Evolutionary conservation across 2,888 invertebrate species (phyloP), one percentile per base, ranked within the genome.

Genomic region (Bombylius major): DNA sequence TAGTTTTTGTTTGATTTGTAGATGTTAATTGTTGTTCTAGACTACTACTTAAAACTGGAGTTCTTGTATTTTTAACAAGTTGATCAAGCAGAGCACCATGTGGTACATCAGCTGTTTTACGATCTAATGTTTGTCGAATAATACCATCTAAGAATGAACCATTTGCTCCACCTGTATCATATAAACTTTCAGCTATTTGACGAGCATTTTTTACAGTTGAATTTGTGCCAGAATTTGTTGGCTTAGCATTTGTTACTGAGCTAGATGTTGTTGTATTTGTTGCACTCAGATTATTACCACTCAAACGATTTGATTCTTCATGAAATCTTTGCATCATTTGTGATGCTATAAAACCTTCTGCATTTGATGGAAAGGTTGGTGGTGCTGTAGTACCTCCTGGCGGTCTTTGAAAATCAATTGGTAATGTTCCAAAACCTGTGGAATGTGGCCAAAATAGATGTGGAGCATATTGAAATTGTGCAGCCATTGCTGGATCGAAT

Each of bases 241-340:
- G 57, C 31, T 58, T 60, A 50, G 51, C 54, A 50, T 56, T 58
- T 39, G 56, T 53, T 59, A 42, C 64, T 12, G 65, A 58, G 44
- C 62, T 60, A 14, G 64, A 62, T 32, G 51, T 48, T 46, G 53
- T 46, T 33, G 56, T 39, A 12, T 54, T 39, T 51, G 55, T 47
- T 34, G 14, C 45, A 32, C 33, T 46, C n/a, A 45, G 46, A 34
- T 59, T 68, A 44, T 70, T 59, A 70, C 65, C 62, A 74, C 71
- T 62, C 1, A 67, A 61, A 56, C 79, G 75, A 39, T 78, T 77
- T 54, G 80, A 79, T 60, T 87, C 86, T 66, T 89, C 88, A 65
- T 87, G 86, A 59, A 88, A 75, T 57, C 86, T 80, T 64, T 87
- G 86, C 79, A 89, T 85, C 81, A 87, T 84, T 68, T 88, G 88